These are phyloP conservation scores for Okapia johnstoni DNA, from an alignment of 2,113 vertebrate species.

Conservation along the genomic window DNA sequence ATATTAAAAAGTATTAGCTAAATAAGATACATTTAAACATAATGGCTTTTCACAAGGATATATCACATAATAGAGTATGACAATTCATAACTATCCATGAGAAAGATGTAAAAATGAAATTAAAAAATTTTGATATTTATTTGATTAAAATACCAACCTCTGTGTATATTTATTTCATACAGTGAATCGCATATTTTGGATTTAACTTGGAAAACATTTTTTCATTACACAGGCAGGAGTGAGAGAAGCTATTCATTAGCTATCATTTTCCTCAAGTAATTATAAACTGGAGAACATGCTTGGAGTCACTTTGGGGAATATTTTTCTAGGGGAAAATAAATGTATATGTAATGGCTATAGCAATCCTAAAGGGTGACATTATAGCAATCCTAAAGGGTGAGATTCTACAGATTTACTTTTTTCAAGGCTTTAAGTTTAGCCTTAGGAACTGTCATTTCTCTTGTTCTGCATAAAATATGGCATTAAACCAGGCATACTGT, in stretches of 20 bases:
- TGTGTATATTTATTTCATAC: neutral
- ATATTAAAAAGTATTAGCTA: neutral
- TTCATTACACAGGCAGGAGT: neutral
- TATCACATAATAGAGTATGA: neutral
- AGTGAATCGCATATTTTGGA: neutral
- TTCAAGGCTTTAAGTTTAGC: neutral
- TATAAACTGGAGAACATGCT: neutral
- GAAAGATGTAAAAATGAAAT: neutral
- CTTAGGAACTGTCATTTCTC: neutral
- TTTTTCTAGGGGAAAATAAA: neutral
- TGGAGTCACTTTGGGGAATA: neutral
- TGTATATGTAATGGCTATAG: neutral
- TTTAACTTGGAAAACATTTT: neutral
- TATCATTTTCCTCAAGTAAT: neutral
- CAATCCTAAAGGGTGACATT: neutral
- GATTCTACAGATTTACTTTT: neutral
- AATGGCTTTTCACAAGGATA: neutral
- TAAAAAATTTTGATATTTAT: neutral
- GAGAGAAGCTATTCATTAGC: neutral
- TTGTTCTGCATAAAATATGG: constrained; percentile 57
- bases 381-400: neutral
- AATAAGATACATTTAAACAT: neutral
- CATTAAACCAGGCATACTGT: constrained; percentile 54
- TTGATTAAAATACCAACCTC: neutral
- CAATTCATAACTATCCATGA: neutral